phyloP scores from a whole-genome alignment of 2,113 vertebrate species.

The Stegostoma tigrinum region DNA sequence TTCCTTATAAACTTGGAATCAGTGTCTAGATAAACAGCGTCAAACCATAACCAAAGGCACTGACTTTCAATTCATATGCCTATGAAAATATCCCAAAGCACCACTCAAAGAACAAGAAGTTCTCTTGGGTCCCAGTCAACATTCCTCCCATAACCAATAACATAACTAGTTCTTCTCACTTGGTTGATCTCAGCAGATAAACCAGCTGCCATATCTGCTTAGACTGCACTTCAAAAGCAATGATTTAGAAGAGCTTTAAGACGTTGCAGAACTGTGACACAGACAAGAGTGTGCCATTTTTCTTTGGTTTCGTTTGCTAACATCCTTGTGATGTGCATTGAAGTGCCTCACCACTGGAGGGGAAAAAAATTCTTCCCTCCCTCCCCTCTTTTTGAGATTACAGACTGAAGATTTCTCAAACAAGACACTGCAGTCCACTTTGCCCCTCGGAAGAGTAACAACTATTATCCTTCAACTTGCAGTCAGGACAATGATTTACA shows the following conservation, averaged over 20 bases:
- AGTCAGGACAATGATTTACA: too few relatives aligned
- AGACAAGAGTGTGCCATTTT: neutral
- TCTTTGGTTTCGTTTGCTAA: too few relatives aligned
- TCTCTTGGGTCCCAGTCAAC: neutral
- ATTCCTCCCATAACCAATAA: neutral
- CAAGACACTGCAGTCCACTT: too few relatives aligned
- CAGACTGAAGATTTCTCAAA: too few relatives aligned
- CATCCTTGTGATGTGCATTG: too few relatives aligned
- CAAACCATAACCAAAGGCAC: neutral
- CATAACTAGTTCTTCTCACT: neutral
- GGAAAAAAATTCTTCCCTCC: too few relatives aligned
- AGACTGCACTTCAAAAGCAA: neutral
- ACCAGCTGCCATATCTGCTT: neutral
- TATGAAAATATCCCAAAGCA: neutral
- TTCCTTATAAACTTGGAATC: slow-evolving; percentile 1
- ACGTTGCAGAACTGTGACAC: neutral
- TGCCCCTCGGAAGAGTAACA: too few relatives aligned
- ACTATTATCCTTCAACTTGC: too few relatives aligned
- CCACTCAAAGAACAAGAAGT: neutral
- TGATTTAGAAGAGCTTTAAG: neutral
- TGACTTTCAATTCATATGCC: neutral
- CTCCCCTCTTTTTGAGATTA: too few relatives aligned
- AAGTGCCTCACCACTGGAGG: too few relatives aligned
- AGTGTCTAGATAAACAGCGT: neutral
- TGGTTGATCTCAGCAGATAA: neutral